Percentiles rank a stretch among this genome's conserved stretches.
Conservation (phyloP, 2,113 vertebrate genomes). For the Pedetes capensis region DNA sequence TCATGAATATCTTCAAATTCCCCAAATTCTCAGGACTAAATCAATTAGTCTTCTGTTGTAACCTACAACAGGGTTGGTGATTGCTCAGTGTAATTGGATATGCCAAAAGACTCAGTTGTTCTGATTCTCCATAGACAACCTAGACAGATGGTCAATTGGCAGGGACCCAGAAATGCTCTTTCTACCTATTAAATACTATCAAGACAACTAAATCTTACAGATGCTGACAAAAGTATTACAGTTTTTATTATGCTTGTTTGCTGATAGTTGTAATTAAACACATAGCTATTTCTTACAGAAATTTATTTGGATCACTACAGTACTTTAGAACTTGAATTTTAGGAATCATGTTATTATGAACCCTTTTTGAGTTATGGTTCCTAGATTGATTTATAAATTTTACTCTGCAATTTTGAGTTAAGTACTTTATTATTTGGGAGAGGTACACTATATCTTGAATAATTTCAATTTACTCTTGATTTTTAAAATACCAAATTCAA, state of each 20-base stretch:
- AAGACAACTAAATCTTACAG: slow-evolving; percentile 43
- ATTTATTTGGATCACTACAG: slow-evolving; percentile 48
- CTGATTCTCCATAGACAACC: slow-evolving; percentile 43
- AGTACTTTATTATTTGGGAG: slow-evolving; percentile 48
- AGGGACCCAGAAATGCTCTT: slow-evolving; percentile 52
- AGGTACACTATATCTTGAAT: slow-evolving; percentile 58
- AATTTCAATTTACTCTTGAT: slow-evolving; percentile 78
- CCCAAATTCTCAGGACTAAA: slow-evolving; percentile 45
- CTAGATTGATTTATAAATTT: slow-evolving; percentile 30
- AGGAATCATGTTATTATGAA: slow-evolving; percentile 51
- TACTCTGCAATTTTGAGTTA: slow-evolving; percentile 62
- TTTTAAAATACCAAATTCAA: slow-evolving; percentile 80
- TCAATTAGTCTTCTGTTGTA: slow-evolving; percentile 30
- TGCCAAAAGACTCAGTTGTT: slow-evolving; percentile 65
- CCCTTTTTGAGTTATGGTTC: slow-evolving; percentile 56
- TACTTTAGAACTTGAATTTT: slow-evolving; percentile 75
- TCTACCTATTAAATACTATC: slow-evolving; percentile 43
- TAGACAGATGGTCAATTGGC: slow-evolving; percentile 71
- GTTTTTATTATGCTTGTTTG: neutral
- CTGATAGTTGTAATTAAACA: neutral
- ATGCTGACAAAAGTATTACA: slow-evolving; percentile 24
- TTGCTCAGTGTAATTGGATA: slow-evolving; percentile 26
- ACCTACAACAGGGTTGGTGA: neutral
- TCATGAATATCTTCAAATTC: neutral
- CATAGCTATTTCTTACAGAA: slow-evolving; percentile 44